phyloP scores from a whole-genome alignment of 2,797 vertebrate species.

The Pseudocheirus occidentalis region DNA sequence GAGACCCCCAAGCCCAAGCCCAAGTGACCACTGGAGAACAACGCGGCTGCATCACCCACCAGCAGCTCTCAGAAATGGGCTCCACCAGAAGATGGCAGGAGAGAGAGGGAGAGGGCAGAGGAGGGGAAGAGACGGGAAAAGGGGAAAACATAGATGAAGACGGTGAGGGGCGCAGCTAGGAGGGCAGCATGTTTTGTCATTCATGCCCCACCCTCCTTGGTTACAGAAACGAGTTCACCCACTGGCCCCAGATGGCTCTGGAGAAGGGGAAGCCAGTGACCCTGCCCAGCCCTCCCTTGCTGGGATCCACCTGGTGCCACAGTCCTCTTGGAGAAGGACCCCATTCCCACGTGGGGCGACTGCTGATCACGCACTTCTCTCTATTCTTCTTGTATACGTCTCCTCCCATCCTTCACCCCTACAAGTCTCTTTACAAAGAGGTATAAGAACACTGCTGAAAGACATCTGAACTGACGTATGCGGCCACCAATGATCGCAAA shows the following conservation, averaged over 20 bases:
- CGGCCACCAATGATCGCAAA: not conserved
- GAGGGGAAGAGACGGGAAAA: too few species aligned
- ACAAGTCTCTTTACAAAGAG: not conserved
- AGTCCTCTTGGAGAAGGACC: too few species aligned
- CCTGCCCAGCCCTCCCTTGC: too few species aligned
- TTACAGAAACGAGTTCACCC: not conserved
- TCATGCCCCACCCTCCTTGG: not conserved
- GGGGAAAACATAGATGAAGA: too few species aligned
- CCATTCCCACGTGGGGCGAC: not conserved
- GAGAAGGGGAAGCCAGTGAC: too few species aligned
- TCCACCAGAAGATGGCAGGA: not conserved
- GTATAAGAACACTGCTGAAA: not conserved
- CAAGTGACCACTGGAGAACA: not conserved
- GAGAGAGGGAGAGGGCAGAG: too few species aligned
- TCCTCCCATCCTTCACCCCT: not conserved
- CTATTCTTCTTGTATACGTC: not conserved
- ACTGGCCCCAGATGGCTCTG: too few species aligned
- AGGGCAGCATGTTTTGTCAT: not conserved
- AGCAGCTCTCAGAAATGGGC: not conserved
- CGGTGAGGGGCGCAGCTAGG: not conserved
- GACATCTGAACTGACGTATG: not conserved
- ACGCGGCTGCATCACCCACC: not conserved
- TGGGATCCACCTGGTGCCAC: too few species aligned
- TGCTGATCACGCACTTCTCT: too few species aligned
- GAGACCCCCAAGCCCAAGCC: too few species aligned